These are phyloP conservation scores for Drosophila lacertosa DNA, from an alignment of 1,140 invertebrate genomes.

Conservation along the genomic window DNA sequence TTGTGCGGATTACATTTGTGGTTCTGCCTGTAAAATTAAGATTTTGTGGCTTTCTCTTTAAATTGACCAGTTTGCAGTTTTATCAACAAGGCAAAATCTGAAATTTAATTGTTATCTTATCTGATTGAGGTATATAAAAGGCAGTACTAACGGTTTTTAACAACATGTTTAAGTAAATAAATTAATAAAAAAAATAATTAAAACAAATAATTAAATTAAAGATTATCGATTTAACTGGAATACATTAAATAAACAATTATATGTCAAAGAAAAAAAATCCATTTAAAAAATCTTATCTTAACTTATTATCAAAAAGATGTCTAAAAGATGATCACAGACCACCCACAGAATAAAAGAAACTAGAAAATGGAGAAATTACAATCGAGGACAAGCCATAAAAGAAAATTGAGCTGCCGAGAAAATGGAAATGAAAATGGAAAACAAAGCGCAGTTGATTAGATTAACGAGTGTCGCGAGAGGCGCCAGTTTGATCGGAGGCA, in stretches of 20 bases:
- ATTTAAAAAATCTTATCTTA: too few relatives aligned
- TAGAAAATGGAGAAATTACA: background rate
- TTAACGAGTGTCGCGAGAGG: constrained; percentile 19
- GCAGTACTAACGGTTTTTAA: too few relatives aligned
- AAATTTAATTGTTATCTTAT: background rate
- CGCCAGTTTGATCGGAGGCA: constrained; percentile 21
- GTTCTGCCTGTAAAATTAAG: background rate
- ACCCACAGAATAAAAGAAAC: constrained; percentile 3
- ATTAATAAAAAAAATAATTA: too few relatives aligned
- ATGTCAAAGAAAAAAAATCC: too few relatives aligned
- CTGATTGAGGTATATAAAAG: background rate
- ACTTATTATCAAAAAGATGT: too few relatives aligned
- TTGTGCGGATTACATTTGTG: background rate
- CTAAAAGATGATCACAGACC: constrained; percentile 8
- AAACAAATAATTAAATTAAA: too few relatives aligned
- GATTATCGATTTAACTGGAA: too few relatives aligned
- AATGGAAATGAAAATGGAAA: background rate
- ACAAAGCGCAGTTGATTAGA: constrained; percentile 26
- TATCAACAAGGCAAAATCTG: background rate
- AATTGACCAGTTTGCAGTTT: background rate
- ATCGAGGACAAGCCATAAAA: background rate
- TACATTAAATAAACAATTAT: too few relatives aligned
- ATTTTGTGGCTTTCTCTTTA: background rate
- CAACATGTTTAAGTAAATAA: too few relatives aligned
- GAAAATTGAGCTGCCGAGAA: background rate